These are phyloP conservation scores for Dendrocincla tyrannina DNA, from an alignment of 2,797 vertebrate genomes.

Conservation along the genomic window DNA sequence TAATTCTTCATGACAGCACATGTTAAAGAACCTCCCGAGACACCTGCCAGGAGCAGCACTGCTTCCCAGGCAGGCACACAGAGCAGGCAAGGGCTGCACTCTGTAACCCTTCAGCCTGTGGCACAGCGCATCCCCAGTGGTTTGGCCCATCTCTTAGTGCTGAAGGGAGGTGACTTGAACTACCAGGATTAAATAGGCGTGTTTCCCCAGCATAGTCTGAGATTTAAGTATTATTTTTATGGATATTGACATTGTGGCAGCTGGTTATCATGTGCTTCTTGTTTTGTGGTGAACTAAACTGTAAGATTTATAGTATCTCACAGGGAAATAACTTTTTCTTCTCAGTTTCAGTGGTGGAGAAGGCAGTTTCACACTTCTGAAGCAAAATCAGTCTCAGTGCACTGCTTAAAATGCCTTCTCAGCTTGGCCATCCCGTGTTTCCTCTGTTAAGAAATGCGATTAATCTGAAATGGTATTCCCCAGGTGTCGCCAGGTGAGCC, in stretches of 20 bases:
- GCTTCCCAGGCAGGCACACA: neutral
- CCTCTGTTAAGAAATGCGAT: neutral
- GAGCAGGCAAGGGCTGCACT: too few species aligned
- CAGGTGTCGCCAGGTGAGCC: fast-evolving
- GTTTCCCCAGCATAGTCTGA: neutral
- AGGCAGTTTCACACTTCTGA: neutral
- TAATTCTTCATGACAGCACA: fast-evolving
- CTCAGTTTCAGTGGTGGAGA: neutral
- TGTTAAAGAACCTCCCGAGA: neutral
- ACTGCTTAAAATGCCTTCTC: fast-evolving
- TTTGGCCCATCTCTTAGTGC: neutral
- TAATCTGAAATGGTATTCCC: neutral
- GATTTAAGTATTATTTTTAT: neutral
- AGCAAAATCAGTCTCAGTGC: neutral
- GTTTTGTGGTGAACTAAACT: neutral
- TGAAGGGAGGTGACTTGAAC: too few species aligned
- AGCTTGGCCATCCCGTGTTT: fast-evolving
- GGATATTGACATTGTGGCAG: fast-evolving
- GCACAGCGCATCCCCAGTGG: too few species aligned
- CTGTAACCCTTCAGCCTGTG: neutral
- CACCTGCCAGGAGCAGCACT: neutral
- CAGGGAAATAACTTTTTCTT: neutral
- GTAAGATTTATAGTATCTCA: neutral
- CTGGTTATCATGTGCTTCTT: neutral
- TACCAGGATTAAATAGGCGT: neutral